Percentiles rank a stretch among this genome's conserved stretches.
Evolutionary conservation across 2,888 invertebrate genomes (phyloP).

Genomic region (Odontocerum albicorne): DNA sequence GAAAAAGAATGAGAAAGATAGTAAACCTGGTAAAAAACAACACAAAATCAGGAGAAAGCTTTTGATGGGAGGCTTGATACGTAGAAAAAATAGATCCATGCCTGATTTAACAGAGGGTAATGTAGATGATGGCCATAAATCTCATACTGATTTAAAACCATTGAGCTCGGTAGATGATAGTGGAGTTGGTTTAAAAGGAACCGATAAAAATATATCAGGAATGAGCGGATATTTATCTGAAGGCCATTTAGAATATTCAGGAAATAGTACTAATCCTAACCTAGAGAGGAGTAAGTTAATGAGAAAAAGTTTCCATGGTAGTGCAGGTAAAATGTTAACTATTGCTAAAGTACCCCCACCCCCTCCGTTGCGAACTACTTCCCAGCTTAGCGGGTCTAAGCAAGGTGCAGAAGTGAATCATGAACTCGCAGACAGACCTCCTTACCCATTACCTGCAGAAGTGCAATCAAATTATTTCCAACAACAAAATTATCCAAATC

Average conservation of each 20-base stretch:
- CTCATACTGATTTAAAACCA: conserved; percentile 49
- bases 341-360: conserved; percentile 85
- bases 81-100: conserved; percentile 88
- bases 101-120: conserved; percentile 86
- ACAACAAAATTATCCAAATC: conserved; percentile 46
- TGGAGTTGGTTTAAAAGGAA: conserved; percentile 66
- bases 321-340: conserved; percentile 77
- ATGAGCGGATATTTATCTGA: conserved; percentile 84
- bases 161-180: conserved; percentile 73
- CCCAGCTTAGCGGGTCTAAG: conserved; percentile 75
- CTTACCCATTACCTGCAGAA: conserved; percentile 48
- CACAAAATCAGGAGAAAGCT: conserved; percentile 87
- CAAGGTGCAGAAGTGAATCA: conserved; percentile 57
- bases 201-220: conserved; percentile 59
- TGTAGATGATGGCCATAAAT: conserved; percentile 53
- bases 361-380: conserved; percentile 83
- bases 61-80: conserved; percentile 86
- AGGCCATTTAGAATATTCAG: conserved; percentile 79
- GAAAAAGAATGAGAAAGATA: conserved; percentile 66
- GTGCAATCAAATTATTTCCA: conserved; percentile 55
- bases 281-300: conserved; percentile 84
- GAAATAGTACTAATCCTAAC: conserved; percentile 72
- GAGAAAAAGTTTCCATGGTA: conserved; percentile 87
- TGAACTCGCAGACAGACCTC: conserved; percentile 52
- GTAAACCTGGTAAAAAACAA: conserved; percentile 81